Conservation (phyloP, 2,113 vertebrate genomes). For the Paracanthobrama guichenoti region DNA sequence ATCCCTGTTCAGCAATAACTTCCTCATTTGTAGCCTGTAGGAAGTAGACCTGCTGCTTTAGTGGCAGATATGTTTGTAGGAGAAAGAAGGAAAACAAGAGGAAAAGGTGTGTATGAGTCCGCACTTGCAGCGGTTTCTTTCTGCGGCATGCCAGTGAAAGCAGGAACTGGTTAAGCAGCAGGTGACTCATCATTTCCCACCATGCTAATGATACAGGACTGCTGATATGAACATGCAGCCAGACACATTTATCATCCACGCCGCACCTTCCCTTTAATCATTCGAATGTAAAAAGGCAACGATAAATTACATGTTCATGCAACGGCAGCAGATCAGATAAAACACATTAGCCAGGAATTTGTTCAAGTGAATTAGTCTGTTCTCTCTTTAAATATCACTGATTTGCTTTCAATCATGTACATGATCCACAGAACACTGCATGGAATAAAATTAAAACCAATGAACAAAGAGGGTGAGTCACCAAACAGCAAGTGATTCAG, state of each 20-base stretch:
- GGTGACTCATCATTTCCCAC: constrained; percentile 48
- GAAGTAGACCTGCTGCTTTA: constrained; percentile 26
- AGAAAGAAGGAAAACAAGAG: not conserved
- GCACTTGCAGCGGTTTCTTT: not conserved
- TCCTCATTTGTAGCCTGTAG: constrained; percentile 19
- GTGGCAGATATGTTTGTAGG: not conserved
- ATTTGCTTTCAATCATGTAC: constrained; percentile 5
- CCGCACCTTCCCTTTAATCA: constrained; percentile 50
- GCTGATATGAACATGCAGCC: constrained; percentile 44
- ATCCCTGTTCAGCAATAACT: not conserved
- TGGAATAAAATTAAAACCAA: constrained; percentile 24
- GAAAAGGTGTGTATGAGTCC: not conserved
- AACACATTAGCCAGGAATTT: constrained; percentile 47
- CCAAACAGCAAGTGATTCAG: constrained; percentile 40
- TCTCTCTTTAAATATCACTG: not conserved
- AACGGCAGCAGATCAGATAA: constrained; percentile 40
- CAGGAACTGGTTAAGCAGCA: constrained; percentile 17
- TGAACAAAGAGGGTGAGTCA: not conserved
- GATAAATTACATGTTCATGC: constrained; percentile 52
- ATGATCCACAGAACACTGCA: not conserved
- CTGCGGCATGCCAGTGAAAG: not conserved
- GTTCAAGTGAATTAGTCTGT: constrained; percentile 38
- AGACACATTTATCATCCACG: constrained; percentile 43
- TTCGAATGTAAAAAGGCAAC: constrained; percentile 42
- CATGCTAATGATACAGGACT: constrained; percentile 53